Evolutionary conservation across 2,888 invertebrate species (phyloP).

Genomic region (Lasioglossum leucozonium): DNA sequence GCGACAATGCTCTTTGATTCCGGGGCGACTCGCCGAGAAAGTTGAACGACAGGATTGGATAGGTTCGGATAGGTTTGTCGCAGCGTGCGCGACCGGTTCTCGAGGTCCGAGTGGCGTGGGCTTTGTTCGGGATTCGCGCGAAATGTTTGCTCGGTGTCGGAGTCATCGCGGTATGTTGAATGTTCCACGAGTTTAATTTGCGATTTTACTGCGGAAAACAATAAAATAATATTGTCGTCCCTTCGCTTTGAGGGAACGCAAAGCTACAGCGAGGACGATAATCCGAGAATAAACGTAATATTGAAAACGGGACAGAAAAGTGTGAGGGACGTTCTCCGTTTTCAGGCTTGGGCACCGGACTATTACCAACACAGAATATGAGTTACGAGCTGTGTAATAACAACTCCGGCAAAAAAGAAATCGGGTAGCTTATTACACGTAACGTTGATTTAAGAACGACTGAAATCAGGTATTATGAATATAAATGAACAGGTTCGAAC

Average conservation of each 20-base stretch:
- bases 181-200: too few species aligned
- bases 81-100: neutral
- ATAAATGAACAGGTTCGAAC: constrained; percentile 48
- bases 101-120: neutral
- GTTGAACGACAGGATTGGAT: neutral
- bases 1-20: constrained; percentile 36
- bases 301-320: neutral
- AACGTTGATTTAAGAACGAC: constrained; percentile 33
- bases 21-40: constrained; percentile 18
- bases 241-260: too few species aligned
- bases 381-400: constrained; percentile 4
- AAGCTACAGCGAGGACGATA: too few species aligned
- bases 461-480: constrained; percentile 47
- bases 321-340: neutral
- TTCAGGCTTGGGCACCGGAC: neutral
- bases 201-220: too few species aligned
- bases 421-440: constrained; percentile 20
- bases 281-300: neutral
- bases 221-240: neutral
- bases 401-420: neutral
- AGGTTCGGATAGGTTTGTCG: neutral
- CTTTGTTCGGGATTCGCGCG: neutral
- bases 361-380: neutral
- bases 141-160: neutral
- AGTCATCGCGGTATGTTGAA: neutral